Evolutionary conservation across 2,113 vertebrate genomes (phyloP), one percentile per base, ranked within the genome.

Genomic region (Carollia perspicillata): DNA sequence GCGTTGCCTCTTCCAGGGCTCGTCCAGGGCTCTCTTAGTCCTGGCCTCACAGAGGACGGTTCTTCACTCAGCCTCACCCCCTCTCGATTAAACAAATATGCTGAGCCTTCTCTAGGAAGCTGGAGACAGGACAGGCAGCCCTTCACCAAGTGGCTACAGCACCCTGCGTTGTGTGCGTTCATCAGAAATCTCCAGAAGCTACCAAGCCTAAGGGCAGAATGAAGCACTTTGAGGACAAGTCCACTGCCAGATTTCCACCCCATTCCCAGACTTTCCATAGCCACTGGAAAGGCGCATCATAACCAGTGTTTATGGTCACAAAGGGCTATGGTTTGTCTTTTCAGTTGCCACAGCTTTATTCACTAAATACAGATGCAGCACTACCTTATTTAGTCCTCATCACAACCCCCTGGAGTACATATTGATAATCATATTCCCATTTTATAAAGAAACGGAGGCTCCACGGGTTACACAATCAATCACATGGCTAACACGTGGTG

Each of bases 1-100:
- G 22, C 0, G n/a, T 17, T 18, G 42, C 42, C 63, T 42, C 8
- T 10, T 75, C 8, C 14, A 0, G 0, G 66, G 13, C 23, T n/a
- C 44, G 8, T 74, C 8, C 13, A 0, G 0, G 65, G 13, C 28
- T n/a, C 40, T 40, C 60, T 65, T 13, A 0, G 0, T 72, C 63
- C 88, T 23, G 35, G 47, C 4, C 14, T 14, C 6, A 0, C 12
- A 11, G 40, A 60, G 5, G 3, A 11, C 8, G 16, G 6, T 33
- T 42, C 74, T 83, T n/a, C n/a, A 9, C 13, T 60, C 4, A 0
- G n/a, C 44, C 18, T 47, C 37, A 63, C n/a, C 72, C 66, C 35
- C 30, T 22, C 28, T 13, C 42, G 68, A n/a, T 8, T 12, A 44
- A 44, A 17, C 2, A 87, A 35, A 47, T 2, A 0, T 0, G 53